Evolutionary conservation across 1,140 invertebrate genomes (phyloP), one percentile per base, ranked within the genome.

Genomic region (Papilio machaon): DNA sequence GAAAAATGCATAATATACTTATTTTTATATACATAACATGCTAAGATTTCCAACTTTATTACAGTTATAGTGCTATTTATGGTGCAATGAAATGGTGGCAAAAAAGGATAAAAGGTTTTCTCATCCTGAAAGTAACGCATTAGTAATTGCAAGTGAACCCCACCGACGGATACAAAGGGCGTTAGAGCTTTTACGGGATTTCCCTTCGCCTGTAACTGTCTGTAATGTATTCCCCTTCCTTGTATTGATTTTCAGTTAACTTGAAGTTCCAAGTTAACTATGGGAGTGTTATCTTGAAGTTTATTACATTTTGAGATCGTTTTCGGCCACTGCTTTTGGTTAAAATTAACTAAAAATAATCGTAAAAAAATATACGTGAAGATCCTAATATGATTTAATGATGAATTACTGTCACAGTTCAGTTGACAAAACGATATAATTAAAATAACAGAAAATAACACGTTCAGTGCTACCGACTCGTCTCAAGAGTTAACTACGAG

Each of bases 141-240:
- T 35, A 64, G 60, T 64, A 64, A 64, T 60, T 60, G 64, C 64
- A 17, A 67, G 60, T 35, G 64, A 70, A 35, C 64, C 64, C 19
- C 60, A 30, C 60, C 60, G 60, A 64, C 49, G 49, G 2, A n/a
- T 19, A 7, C 6, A 17, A 17, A 9, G 17, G 17, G 30, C 64
- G 35, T 38, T 70, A 70, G 23, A 30, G 30, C 64, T 38, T 70
- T 70, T 70, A 70, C 13, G 23, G 64, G 64, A 30, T 70, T 70
- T 70, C 35, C 64, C 13, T 70, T 70, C 30, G 30, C 64, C 13
- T 70, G 23, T 10, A 30, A 30, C 0, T 30, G 23, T 11, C 2
- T 30, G 11, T 67, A 35, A 35, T 35, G 30, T 70, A 70, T 35
- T 35, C 30, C 64, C 64, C 60, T 30, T 64, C 23, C 64, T 70